phyloP scores from a whole-genome alignment of 2,888 invertebrate genomes.

The Erebia aethiops region DNA sequence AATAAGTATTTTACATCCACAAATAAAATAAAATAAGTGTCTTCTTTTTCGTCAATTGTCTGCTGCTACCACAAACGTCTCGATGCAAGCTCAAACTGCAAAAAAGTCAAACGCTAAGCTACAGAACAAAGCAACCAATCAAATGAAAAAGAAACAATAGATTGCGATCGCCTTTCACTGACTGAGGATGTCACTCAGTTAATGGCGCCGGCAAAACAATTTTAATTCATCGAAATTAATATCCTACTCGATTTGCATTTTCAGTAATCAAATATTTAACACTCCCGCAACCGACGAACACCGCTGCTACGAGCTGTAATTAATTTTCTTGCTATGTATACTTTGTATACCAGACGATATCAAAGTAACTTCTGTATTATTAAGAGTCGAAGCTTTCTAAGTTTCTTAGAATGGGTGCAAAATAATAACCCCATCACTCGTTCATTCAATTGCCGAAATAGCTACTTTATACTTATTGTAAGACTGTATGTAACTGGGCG shows the following conservation, averaged over 20 bases:
- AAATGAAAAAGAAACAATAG: neutral
- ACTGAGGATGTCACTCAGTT: neutral
- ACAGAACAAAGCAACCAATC: too few relatives aligned
- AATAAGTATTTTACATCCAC: too few relatives aligned
- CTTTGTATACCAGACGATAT: neutral
- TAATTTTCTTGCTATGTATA: conserved; percentile 5
- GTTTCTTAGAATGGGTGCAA: neutral
- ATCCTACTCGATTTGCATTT: conserved; percentile 8
- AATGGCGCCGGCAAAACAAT: conserved; percentile 3
- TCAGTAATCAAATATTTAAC: conserved; percentile 4
- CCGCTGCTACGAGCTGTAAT: neutral
- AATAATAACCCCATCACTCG: neutral
- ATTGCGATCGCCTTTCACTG: neutral
- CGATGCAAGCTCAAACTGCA: too few relatives aligned
- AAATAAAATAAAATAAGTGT: too few relatives aligned
- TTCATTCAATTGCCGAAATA: neutral
- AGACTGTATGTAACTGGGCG: too few relatives aligned
- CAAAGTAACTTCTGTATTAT: neutral
- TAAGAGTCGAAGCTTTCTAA: neutral
- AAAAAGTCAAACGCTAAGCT: too few relatives aligned
- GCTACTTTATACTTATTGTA: neutral
- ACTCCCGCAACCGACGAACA: neutral
- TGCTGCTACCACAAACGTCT: too few relatives aligned
- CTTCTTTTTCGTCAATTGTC: too few relatives aligned
- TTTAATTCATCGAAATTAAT: neutral